Evolutionary conservation across 2,113 vertebrate genomes (phyloP).

Genomic region (rat (Rattus norvegicus)): DNA sequence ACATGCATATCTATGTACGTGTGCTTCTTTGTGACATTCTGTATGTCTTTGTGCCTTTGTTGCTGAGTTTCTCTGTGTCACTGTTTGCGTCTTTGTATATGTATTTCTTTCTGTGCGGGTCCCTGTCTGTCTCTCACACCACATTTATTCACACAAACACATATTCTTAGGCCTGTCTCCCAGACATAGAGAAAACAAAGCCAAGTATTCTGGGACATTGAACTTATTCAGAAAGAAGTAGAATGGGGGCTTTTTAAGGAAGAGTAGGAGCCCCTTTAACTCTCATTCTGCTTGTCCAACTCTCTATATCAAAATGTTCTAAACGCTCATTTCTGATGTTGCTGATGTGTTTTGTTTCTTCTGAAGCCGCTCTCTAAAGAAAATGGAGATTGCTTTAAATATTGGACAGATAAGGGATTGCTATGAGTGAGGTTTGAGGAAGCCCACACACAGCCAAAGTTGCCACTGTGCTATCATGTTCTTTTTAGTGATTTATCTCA

Average conservation of each 20-base stretch:
- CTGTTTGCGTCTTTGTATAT: conserved; percentile 24
- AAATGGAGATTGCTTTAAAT: conserved; percentile 26
- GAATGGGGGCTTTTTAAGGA: conserved; percentile 42
- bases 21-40: neutral
- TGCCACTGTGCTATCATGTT: neutral
- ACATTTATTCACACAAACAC: neutral
- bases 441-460: neutral
- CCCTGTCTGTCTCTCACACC: conserved; percentile 29
- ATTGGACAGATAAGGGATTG: conserved; percentile 26
- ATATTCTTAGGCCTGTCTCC: conserved; percentile 14
- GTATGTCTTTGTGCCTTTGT: neutral
- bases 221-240: conserved; percentile 60
- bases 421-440: conserved; percentile 17
- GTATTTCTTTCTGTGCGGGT: neutral
- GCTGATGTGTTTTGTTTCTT: neutral
- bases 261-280: conserved; percentile 47
- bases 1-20: neutral
- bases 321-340: conserved; percentile 31
- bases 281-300: conserved; percentile 59
- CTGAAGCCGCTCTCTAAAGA: conserved; percentile 44
- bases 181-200: conserved; percentile 64
- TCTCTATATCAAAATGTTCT: conserved; percentile 48
- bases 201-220: conserved; percentile 68
- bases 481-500: conserved; percentile 10
- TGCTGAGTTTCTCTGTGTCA: neutral